Evolutionary conservation across 2,113 vertebrate species (phyloP), one percentile per base, ranked within the genome.

Genomic region (Trichechus manatus): DNA sequence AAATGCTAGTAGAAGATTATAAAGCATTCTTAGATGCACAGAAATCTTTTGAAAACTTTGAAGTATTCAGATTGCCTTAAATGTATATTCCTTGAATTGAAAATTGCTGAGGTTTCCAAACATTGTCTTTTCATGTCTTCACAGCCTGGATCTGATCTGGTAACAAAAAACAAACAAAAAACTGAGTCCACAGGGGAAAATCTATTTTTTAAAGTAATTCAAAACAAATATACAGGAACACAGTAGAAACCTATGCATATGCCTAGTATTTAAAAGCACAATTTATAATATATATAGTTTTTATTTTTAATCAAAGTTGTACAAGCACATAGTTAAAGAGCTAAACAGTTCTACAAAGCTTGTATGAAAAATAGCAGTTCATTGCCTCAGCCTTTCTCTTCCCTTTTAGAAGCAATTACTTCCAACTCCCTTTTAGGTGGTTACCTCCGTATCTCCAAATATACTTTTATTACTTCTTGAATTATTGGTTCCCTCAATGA

Each of bases 81-180:
- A 78, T 74, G 90, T 64, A 78, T 66, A 85, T 74, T 91, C 56
- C 89, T 91, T 97, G 84, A 88, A 95, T 7, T 93, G 78, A 95
- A 84, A 97, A 96, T 20, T 97, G 87, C 85, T 68, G 97, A 96
- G 27, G 79, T 92, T 93, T 97, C 61, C 94, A 78, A 82, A 89
- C 44, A 98, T 89, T 98, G 97, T 53, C 96, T 98, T 97, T 97
- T 99, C 98, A 99, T 31, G 98, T 99, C 98, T 99, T 99, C 98
- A 95, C 97, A 98, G 98, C 97, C 98, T 99, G 98, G 92, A 99
- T 99, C 97, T 99, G 99, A 98, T 98, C 99, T 99, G 98, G 92
- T 95, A 98, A 98, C 27, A 96, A 97, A 97, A 96, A 96, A 96
- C 44, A 96, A 95, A 97, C 22, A 92, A 96, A 90, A 78, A 44